These are phyloP conservation scores for Trochalopteron elliotii DNA, from an alignment of 2,113 vertebrate genomes.

Conservation along the genomic window DNA sequence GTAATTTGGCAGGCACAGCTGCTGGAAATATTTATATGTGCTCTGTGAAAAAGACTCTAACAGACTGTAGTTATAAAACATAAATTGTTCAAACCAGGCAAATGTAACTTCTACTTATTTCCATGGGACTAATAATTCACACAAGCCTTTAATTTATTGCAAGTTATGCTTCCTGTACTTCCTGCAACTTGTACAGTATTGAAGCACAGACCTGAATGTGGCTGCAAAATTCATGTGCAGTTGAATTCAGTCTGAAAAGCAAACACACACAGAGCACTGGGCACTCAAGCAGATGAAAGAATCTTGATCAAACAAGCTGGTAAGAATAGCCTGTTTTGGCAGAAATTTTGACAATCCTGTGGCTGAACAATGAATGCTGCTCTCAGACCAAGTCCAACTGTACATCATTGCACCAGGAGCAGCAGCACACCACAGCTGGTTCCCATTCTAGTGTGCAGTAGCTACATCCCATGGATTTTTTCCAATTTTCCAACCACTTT, in stretches of 20 bases:
- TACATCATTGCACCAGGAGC: neutral
- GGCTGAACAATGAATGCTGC: neutral
- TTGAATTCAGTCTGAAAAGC: neutral
- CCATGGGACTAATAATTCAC: neutral
- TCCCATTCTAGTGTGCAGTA: neutral
- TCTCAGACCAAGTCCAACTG: neutral
- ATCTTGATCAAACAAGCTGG: neutral
- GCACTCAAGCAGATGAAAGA: neutral
- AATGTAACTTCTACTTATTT: neutral
- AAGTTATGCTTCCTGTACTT: neutral
- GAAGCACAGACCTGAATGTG: neutral
- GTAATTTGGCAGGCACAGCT: neutral
- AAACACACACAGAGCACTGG: neutral
- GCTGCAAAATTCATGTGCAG: neutral
- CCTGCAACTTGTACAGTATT: neutral
- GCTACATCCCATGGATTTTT: neutral
- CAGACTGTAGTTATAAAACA: neutral
- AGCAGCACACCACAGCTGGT: neutral
- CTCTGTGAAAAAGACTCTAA: neutral
- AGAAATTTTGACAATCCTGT: neutral
- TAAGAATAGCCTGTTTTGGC: neutral
- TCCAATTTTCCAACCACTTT: neutral
- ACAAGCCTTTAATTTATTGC: neutral
- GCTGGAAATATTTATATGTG: neutral
- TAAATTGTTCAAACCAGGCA: neutral